A percentile compares a stretch with the other conserved stretches of the same genome.
Evolutionary conservation across 1,140 invertebrate genomes (phyloP).

Genomic region (Apis dorsata): DNA sequence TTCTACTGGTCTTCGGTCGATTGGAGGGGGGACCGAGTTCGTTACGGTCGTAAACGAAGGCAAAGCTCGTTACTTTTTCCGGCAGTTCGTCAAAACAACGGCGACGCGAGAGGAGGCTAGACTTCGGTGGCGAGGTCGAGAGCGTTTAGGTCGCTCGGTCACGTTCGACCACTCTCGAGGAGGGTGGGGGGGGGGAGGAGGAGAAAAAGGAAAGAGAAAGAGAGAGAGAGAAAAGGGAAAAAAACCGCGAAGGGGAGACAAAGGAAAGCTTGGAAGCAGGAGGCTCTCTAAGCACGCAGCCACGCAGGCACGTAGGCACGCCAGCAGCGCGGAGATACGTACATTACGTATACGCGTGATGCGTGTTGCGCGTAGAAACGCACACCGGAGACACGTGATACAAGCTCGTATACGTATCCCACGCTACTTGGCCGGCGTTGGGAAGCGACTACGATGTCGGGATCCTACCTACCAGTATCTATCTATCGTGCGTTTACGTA

Average conservation of each 20-base stretch:
- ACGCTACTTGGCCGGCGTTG: conserved; percentile 23
- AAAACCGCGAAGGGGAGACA: conserved; percentile 19
- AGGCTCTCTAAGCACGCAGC: conserved; percentile 21
- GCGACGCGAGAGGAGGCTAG: no score
- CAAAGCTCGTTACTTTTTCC: background rate
- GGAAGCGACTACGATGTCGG: background rate
- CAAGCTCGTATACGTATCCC: conserved; percentile 30
- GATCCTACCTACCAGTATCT: no score
- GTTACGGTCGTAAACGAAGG: conserved; percentile 14
- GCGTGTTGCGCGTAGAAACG: conserved; percentile 26
- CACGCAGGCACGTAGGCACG: conserved; percentile 6
- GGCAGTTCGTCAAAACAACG: conserved; percentile 20
- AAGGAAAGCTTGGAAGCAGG: conserved; percentile 1
- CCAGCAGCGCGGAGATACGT: background rate
- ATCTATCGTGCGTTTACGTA: background rate
- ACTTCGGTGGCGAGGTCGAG: background rate
- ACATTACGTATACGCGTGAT: conserved; percentile 1
- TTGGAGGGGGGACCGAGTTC: background rate
- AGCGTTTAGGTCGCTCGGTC: conserved; percentile 30
- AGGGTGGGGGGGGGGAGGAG: background rate
- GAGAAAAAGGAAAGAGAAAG: conserved; percentile 16
- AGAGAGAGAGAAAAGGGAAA: conserved; percentile 20
- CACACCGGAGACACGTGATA: conserved; percentile 45
- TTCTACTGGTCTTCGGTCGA: background rate
- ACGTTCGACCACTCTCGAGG: conserved; percentile 39